Base-by-base conservation (phyloP, 2,113 vertebrate genomes). In the Esox niger region DNA sequence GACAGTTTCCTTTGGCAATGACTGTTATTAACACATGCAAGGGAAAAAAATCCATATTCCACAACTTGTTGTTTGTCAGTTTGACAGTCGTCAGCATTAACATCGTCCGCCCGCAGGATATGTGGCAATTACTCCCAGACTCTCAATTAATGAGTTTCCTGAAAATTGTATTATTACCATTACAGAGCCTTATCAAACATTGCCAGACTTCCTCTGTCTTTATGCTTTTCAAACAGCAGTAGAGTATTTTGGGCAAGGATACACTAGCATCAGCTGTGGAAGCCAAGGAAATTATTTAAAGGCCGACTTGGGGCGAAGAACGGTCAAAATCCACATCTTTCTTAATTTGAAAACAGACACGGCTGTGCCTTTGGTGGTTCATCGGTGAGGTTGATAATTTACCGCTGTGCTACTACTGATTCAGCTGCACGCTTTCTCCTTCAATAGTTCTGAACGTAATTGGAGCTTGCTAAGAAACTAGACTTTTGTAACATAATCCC, bases 71-170 rank as follows among this genome's bases (percentile, higher is more conserved):
- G 86, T 91, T 89, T 88, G 90, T 90, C 90, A 91, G 87, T 88
- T 87, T 90, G 90, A 90, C 90, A 91, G 87, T 90, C 75, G 79
- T 87, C 87, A 81, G 90, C 87, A 89, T 90, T 87, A 90, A 85
- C 87, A 80, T 77, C 77, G 77, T 90, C 84, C 84, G 85, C 89
- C 88, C 84, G 82, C 82, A 88, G 90, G 88, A 90, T 90, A 89
- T 65, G 79, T 71, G 70, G 86, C 90, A 90, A 91, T 92, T 92
- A 91, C 89, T 84, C 83, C 83, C 72, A 84, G 80, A 90, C 84
- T 89, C 84, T 90, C 87, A 90, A 90, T 92, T 91, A 90, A 91
- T 89, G 85, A 89, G 88, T 85, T 89, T 87, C 87, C 84, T 85
- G 87, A 88, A 90, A 89, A 88, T 78, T 73, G 86, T 90, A 87